phyloP scores from a whole-genome alignment of 2,797 vertebrate genomes.

The Hippocampus kuda region DNA sequence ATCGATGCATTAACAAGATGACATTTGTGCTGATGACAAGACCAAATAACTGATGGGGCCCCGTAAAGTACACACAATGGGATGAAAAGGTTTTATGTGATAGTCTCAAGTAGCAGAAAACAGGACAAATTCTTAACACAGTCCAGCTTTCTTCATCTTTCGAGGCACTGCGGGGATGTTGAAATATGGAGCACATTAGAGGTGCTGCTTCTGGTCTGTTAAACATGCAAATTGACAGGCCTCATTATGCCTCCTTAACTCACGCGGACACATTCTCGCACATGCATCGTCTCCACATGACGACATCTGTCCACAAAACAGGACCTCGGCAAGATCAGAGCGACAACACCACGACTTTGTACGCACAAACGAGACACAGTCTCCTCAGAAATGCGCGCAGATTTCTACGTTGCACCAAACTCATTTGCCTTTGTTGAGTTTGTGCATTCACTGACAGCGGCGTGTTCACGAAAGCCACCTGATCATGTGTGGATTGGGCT shows the following conservation, averaged over 20 bases:
- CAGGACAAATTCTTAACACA: neutral
- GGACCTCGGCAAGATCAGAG: neutral
- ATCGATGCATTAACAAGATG: neutral
- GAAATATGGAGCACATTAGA: constrained; percentile 4
- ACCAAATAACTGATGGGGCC: neutral
- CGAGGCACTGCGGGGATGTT: neutral
- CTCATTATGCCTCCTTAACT: neutral
- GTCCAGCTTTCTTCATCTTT: neutral
- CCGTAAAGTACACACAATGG: neutral
- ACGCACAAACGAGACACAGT: neutral
- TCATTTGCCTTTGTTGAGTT: neutral
- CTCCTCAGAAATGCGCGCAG: neutral
- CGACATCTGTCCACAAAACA: neutral
- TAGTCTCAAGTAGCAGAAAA: neutral
- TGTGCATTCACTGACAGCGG: neutral
- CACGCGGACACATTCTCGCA: constrained; percentile 1
- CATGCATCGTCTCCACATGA: neutral
- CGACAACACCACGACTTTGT: neutral
- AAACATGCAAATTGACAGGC: constrained; percentile 3
- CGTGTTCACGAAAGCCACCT: neutral
- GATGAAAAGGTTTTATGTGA: neutral
- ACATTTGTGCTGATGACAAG: neutral
- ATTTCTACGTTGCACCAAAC: neutral
- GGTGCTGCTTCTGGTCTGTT: neutral
- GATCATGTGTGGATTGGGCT: neutral